Evolutionary conservation across 2,797 vertebrate species (phyloP).

Genomic region (Ficedula albicollis): DNA sequence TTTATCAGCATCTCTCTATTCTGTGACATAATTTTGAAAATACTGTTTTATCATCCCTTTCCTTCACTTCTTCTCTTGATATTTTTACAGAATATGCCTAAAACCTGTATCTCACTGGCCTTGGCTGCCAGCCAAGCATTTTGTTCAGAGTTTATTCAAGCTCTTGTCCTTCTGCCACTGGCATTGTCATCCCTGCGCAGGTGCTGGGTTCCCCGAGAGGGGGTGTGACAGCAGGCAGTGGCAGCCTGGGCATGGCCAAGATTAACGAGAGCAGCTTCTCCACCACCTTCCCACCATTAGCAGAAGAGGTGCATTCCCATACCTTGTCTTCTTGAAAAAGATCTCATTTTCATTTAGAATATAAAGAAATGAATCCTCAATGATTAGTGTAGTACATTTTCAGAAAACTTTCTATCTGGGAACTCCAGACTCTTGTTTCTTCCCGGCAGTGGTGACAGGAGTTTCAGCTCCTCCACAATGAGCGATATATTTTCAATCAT

Average conservation of each 20-base stretch:
- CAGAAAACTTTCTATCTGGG: background rate
- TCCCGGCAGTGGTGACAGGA: background rate
- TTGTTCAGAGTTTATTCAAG: background rate
- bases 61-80: background rate
- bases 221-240: background rate
- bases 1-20: background rate
- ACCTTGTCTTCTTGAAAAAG: background rate
- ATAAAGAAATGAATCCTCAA: background rate
- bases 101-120: background rate
- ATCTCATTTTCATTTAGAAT: background rate
- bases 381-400: background rate
- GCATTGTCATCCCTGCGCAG: background rate
- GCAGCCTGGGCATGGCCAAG: background rate
- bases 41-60: background rate
- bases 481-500: fast-evolving
- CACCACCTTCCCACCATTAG: background rate
- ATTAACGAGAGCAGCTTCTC: background rate
- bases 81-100: background rate
- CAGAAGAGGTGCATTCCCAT: background rate
- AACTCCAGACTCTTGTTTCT: background rate
- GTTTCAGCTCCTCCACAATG: background rate
- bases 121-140: background rate
- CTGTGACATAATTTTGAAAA: background rate
- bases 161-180: background rate
- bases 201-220: background rate